These are phyloP conservation scores for Folsomia candida DNA, from an alignment of 2,888 invertebrate genomes.

Conservation along the genomic window DNA sequence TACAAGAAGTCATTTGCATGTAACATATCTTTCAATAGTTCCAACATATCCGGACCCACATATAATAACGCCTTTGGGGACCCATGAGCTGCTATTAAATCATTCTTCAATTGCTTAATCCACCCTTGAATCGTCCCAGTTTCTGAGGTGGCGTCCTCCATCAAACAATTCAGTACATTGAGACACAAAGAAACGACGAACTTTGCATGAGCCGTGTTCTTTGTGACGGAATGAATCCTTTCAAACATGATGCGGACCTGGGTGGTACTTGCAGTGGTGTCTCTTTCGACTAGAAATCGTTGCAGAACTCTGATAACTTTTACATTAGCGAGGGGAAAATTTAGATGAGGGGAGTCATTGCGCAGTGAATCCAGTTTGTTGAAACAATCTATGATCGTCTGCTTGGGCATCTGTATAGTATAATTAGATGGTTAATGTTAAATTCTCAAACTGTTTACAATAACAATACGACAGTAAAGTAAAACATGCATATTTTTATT, in stretches of 20 bases:
- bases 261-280: not conserved
- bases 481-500: no score
- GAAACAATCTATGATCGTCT: not conserved
- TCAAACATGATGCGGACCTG: not conserved
- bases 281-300: not conserved
- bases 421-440: no score
- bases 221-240: not conserved
- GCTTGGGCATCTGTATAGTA: not conserved
- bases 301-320: not conserved
- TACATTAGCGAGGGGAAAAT: not conserved
- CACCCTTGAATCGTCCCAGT: not conserved
- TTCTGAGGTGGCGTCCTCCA: not conserved
- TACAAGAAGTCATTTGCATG: not conserved
- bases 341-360: not conserved
- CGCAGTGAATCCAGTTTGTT: not conserved
- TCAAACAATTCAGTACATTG: not conserved
- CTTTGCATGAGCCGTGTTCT: not conserved
- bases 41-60: not conserved
- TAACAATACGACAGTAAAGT: no score
- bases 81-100: not conserved
- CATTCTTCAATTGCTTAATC: not conserved
- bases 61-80: not conserved
- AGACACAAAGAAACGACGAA: not conserved
- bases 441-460: no score
- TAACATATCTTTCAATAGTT: not conserved